Conservation (phyloP, 2,113 vertebrate species). For the Heterocephalus glaber region DNA sequence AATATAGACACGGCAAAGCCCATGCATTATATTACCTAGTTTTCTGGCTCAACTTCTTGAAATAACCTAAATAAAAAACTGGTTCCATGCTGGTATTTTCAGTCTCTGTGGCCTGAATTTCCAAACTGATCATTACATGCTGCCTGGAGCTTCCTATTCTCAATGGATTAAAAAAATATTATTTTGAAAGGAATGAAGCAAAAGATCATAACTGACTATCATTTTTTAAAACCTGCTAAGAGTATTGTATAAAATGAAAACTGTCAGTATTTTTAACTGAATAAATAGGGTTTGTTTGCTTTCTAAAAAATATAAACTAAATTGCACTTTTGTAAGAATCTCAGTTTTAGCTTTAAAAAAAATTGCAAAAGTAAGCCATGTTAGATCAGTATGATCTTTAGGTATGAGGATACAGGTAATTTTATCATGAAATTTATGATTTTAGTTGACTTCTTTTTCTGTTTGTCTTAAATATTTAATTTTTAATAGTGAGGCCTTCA, state of each 20-base stretch:
- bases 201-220: background rate
- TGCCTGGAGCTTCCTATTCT: slow-evolving; percentile 54
- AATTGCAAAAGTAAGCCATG: background rate
- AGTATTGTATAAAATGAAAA: background rate
- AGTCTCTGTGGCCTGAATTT: slow-evolving; percentile 70
- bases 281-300: background rate
- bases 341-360: slow-evolving; percentile 38
- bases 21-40: background rate
- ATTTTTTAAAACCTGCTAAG: background rate
- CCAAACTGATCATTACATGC: background rate
- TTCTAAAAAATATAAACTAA: background rate
- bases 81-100: slow-evolving; percentile 47
- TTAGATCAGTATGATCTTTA: slow-evolving; percentile 30
- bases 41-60: slow-evolving; percentile 49
- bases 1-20: background rate
- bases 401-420: slow-evolving; percentile 11
- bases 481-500: slow-evolving; percentile 26
- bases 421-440: slow-evolving; percentile 36
- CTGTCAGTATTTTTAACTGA: background rate
- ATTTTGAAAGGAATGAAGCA: slow-evolving; percentile 30
- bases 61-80: slow-evolving; percentile 71
- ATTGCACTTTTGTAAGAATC: background rate
- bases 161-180: slow-evolving; percentile 36
- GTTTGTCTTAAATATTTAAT: background rate
- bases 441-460: slow-evolving; percentile 25